phyloP scores from a whole-genome alignment of 2,113 vertebrate species.

The Pleuronectes platessa region DNA sequence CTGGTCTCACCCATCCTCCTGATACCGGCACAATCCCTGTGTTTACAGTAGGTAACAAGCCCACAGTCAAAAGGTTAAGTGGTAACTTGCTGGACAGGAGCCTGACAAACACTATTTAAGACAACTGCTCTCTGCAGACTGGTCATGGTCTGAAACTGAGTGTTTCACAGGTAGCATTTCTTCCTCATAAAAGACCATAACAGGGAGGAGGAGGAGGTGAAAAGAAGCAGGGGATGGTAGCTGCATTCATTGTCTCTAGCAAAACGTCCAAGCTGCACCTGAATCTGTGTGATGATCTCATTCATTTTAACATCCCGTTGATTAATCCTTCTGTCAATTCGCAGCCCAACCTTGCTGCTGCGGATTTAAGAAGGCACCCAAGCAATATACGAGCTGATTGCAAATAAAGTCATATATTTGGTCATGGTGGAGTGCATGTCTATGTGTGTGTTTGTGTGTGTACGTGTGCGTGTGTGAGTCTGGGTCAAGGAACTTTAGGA shows the following conservation, averaged over 20 bases:
- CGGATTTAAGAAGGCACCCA: slow-evolving; percentile 75
- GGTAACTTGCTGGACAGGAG: slow-evolving; percentile 30
- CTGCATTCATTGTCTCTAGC: slow-evolving; percentile 26
- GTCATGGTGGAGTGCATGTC: slow-evolving; percentile 47
- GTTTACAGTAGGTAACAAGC: slow-evolving; percentile 59
- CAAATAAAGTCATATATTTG: slow-evolving; percentile 70
- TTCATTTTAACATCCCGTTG: slow-evolving; percentile 62
- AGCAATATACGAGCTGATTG: slow-evolving; percentile 79
- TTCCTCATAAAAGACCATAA: slow-evolving; percentile 33
- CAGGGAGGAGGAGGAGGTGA: slow-evolving; percentile 25
- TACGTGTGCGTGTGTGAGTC: slow-evolving; percentile 26
- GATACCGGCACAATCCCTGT: not conserved
- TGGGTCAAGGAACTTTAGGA: slow-evolving; percentile 72
- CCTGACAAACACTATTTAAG: slow-evolving; percentile 55
- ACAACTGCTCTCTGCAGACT: slow-evolving; percentile 32
- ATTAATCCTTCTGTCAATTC: slow-evolving; percentile 78
- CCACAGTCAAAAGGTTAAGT: slow-evolving; percentile 44
- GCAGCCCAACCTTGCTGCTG: slow-evolving; percentile 72
- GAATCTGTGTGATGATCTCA: slow-evolving; percentile 73
- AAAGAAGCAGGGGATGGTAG: slow-evolving; percentile 42
- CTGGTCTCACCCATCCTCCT: not conserved
- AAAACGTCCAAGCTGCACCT: slow-evolving; percentile 55
- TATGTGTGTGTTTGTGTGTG: slow-evolving; percentile 1
- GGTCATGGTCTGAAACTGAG: slow-evolving; percentile 19
- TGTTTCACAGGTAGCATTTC: slow-evolving; percentile 11